A percentile compares a stretch with the other conserved stretches of the same genome.
Evolutionary conservation across 2,888 invertebrate genomes (phyloP).

Genomic region (Hydroisotoma schaefferi): DNA sequence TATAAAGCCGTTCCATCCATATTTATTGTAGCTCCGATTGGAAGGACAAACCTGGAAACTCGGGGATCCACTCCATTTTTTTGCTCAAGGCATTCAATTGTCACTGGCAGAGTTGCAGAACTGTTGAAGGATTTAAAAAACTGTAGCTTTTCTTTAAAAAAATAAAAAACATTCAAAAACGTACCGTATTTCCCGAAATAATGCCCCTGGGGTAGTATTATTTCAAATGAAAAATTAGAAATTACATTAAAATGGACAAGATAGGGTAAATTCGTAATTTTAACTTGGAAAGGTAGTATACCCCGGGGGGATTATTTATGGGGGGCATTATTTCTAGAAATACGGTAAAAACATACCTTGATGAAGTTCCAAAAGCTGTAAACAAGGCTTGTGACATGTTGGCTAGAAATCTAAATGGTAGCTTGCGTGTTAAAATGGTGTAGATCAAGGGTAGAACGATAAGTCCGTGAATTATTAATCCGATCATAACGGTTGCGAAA

Average conservation of each 20-base stretch:
- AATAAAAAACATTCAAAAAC: neutral
- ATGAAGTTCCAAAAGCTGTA: constrained; percentile 94
- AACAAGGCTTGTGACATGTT: constrained; percentile 89
- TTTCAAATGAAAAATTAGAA: too few species aligned
- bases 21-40: constrained; percentile 44
- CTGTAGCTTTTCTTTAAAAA: too few species aligned
- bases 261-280: constrained; percentile 1
- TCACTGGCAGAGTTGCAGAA: constrained; percentile 40
- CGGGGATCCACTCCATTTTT: constrained; percentile 37
- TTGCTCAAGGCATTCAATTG: constrained; percentile 38
- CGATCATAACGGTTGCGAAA: constrained; percentile 84
- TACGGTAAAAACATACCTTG: constrained; percentile 60
- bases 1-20: constrained; percentile 41
- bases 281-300: neutral
- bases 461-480: constrained; percentile 85
- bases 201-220: too few species aligned
- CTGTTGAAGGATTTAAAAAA: constrained; percentile 12
- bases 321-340: neutral
- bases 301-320: neutral
- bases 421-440: constrained; percentile 72
- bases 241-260: too few species aligned
- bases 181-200: too few species aligned
- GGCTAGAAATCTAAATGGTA: constrained; percentile 76
- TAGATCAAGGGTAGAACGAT: constrained; percentile 82
- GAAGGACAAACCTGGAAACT: constrained; percentile 39